Base-by-base conservation (phyloP, 2,113 vertebrate species). In the Anoplopoma fimbria region DNA sequence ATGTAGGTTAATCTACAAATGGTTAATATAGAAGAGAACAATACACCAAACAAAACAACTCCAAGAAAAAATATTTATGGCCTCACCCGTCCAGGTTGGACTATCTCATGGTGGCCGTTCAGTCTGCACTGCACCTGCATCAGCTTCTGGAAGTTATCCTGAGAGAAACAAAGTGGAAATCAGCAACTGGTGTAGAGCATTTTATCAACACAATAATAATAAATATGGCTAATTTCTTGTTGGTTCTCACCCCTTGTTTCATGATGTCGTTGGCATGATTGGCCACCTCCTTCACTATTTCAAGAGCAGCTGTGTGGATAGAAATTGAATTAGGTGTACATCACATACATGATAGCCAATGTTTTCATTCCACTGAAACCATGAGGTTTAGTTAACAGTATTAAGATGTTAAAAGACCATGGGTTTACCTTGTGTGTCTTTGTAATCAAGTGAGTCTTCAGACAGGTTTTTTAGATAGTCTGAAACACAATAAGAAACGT, bases 141-240 rank as follows among this genome's bases (percentile, higher is more conserved):
- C 79, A 99, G 94, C 86, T 99, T 99, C 95, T 99, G 97, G 75
- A 99, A 99, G 89, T 98, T 99, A 93, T 99, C 98, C 98, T 99
- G 87, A 77, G n/a, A 47, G 15, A 62, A 53, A 71, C 74, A 14
- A 38, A 80, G 23, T 7, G 9, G 5, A 67, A 29, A 68, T 86
- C 7, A 83, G 57, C 3, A 65, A 69, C 9, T 13, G 2, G 23
- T 2, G 19, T 2, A 10, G 6, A 38, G 33, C 3, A 36, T 73
- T 80, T 60, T 8, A 68, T 73, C 1, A 36, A 15, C 14, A 27
- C 21, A 4, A 8, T 13, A 31, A 8, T 13, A 31, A 73, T 0
- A 31, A 58, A 76, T 38, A 36, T n/a, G 1, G 1, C 55, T 33
- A 1, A 31, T 10, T 29, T 10, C 2, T 2, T 10, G 23, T 34